Evolutionary conservation across 2,797 vertebrate species (phyloP).

Genomic region (Sarcophilus harrisii): DNA sequence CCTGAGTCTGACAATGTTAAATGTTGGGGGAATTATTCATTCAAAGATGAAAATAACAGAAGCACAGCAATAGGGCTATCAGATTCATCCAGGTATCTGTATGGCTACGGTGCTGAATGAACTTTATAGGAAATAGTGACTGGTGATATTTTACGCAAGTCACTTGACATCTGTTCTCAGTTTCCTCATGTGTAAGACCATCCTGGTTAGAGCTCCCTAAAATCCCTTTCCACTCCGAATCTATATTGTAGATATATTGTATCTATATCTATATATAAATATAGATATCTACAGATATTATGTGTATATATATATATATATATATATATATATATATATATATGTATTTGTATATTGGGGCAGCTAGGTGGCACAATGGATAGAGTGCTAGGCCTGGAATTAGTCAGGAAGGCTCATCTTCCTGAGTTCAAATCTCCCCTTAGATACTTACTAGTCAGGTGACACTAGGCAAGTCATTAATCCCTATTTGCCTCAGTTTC

Average conservation of each 20-base stretch:
- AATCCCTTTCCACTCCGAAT: neutral
- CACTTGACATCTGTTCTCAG: neutral
- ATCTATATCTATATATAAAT: too few species aligned
- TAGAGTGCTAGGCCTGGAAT: neutral
- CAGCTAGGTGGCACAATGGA: too few species aligned
- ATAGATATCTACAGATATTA: too few species aligned
- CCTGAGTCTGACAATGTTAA: conserved; percentile 6
- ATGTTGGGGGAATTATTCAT: neutral
- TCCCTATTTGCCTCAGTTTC: neutral
- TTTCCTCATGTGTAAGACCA: neutral
- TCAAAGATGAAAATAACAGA: conserved; percentile 24
- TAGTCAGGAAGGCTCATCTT: neutral
- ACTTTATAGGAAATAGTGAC: neutral
- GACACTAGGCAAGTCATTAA: neutral
- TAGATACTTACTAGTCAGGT: neutral
- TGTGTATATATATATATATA: too few species aligned
- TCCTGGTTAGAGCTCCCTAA: neutral
- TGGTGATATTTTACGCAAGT: neutral
- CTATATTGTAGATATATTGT: neutral
- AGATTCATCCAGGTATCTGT: neutral
- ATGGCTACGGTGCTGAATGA: neutral
- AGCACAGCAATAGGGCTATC: neutral
- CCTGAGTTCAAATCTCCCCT: neutral
- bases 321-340: too few species aligned
- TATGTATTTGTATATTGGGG: too few species aligned